Evolutionary conservation across 2,888 invertebrate species (phyloP), one percentile per base, ranked within the genome.

Genomic region (Aphidius colemani): DNA sequence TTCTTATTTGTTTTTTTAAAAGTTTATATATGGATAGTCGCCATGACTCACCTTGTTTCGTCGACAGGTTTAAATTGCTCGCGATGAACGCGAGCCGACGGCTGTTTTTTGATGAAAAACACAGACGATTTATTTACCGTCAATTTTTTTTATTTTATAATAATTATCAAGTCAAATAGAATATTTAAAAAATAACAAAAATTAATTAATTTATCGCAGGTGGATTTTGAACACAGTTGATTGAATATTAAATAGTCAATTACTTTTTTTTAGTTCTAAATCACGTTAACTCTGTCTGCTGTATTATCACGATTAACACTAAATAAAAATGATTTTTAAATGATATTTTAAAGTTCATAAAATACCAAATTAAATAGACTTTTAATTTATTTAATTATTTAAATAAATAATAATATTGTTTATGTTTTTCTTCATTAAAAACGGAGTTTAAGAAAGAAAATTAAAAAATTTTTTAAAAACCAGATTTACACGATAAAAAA

Each of bases 51-150:
- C 79, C 79, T 74, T 73, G 72, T 66, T 71, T 70, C 75, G 78
- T 75, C 80, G 80, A 81, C 81, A 81, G 81, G 80, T 69, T 81
- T 78, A 74, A 69, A 65, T 67, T 66, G 63, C 66, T 74, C 72
- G 75, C 72, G 68, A 65, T 59, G 46, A 64, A 61, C 69, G 69
- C 68, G 68, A 48, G 65, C 72, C 67, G 57, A 59, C 70, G 72
- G 73, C 73, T 69, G 69, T 59, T 63, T 71, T 66, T 70, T 68
- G 55, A 71, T 67, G 13, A 45, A 59, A 30, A 30, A 30, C 30
- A 30, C 30, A 30, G 30, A 30, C 30, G 5, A 30, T 30, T 30
- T 30, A 30, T 30, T 30, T 30, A 30, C 5, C 30, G 30, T 30
- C 30, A 30, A 30, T 30, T 46, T 11, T 48, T 13, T 48, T 13